Conservation (phyloP, 2,113 vertebrate genomes). For the Sturnira hondurensis region DNA sequence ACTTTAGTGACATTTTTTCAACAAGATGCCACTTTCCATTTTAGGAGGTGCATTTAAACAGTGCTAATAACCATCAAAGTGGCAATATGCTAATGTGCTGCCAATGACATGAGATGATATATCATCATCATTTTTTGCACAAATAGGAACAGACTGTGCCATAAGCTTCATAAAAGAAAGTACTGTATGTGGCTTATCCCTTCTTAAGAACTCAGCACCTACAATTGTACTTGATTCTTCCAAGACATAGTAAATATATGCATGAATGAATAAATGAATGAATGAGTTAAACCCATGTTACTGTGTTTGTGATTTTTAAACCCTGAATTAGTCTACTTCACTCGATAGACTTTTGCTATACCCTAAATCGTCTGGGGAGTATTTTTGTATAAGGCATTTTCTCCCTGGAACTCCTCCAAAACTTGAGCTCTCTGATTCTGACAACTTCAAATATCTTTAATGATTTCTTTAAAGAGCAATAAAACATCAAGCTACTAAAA, state of each 20-base stretch:
- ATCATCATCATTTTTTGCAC: neutral
- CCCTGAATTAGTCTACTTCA: slow-evolving; percentile 39
- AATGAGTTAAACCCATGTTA: neutral
- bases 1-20: neutral
- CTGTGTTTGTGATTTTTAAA: neutral
- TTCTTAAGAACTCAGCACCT: neutral
- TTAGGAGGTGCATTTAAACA: neutral
- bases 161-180: neutral
- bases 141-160: neutral
- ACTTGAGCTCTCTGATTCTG: slow-evolving; percentile 62
- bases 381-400: slow-evolving; percentile 57
- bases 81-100: neutral
- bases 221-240: neutral
- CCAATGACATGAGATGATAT: neutral
- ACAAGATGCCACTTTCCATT: neutral
- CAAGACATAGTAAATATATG: neutral
- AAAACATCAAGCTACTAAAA: slow-evolving; percentile 70
- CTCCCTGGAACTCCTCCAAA: slow-evolving; percentile 69
- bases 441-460: slow-evolving; percentile 76
- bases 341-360: slow-evolving; percentile 17
- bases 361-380: slow-evolving; percentile 39
- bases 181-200: neutral
- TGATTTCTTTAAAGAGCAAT: slow-evolving; percentile 74
- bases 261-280: neutral
- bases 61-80: neutral